Conservation (phyloP, 2,113 vertebrate species). For the Morone saxatilis region DNA sequence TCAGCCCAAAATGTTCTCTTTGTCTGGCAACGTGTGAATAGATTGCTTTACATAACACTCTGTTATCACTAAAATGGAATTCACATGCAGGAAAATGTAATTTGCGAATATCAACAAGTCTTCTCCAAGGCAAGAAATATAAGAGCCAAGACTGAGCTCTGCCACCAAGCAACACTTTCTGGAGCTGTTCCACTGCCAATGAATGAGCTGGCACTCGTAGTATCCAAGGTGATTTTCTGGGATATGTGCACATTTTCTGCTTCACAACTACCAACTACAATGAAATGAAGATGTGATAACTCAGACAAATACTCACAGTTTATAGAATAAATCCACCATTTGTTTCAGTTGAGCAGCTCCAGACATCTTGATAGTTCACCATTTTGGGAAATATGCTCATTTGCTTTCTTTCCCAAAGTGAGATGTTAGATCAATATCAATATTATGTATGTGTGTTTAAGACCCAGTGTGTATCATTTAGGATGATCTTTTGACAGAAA, state of each 20-base stretch:
- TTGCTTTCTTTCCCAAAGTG: background rate
- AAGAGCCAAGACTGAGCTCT: slow-evolving; percentile 30
- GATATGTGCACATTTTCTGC: slow-evolving; percentile 37
- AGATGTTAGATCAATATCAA: background rate
- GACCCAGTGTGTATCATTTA: no score
- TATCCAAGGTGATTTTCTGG: slow-evolving; percentile 49
- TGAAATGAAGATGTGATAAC: slow-evolving; percentile 19
- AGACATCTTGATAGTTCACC: background rate
- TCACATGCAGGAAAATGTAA: slow-evolving; percentile 32
- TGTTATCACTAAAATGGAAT: slow-evolving; percentile 36
- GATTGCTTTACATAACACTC: slow-evolving; percentile 30
- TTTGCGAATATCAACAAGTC: slow-evolving; percentile 60
- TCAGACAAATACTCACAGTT: slow-evolving; percentile 8
- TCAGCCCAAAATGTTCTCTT: slow-evolving; percentile 30
- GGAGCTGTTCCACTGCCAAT: slow-evolving; percentile 26
- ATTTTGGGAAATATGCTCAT: background rate
- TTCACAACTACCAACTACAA: slow-evolving; percentile 3
- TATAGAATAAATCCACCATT: background rate
- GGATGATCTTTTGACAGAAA: no score
- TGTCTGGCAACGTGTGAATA: slow-evolving; percentile 24
- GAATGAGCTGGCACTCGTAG: slow-evolving; percentile 16
- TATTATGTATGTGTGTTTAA: no score
- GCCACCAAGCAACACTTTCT: slow-evolving; percentile 48
- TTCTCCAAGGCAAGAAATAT: slow-evolving; percentile 29
- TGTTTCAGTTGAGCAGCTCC: background rate